Base-by-base conservation (phyloP, 1,140 invertebrate genomes). In the Saccostrea echinata region DNA sequence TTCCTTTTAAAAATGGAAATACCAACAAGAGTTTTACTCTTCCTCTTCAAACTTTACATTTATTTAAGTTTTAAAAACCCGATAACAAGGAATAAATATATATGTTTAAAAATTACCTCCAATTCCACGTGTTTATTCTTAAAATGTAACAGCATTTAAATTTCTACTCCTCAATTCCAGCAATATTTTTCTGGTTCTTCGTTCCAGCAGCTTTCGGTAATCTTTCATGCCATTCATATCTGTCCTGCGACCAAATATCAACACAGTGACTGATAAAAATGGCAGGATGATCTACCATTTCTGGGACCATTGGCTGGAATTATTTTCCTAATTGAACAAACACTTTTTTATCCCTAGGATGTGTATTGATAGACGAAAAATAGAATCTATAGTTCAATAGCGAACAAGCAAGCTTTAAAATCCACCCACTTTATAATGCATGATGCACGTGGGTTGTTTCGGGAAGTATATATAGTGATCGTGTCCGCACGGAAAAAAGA, bases 191-290 rank as follows among this genome's bases (percentile, higher is more conserved):
- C 35, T 43, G 35, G 35, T 61, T 24, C n/a, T 71, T 71, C 27
- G 24, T 71, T 1, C 16, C 9, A 2, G 68, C 68, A 13, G 68
- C 68, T 71, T 13, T 71, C 68, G 68, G 68, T 71, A 71, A 24
- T 71, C 68, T 71, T 30, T 71, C 30, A 71, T 71, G 68, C 68
- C 68, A 71, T 71, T 71, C 68, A 71, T 71, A 71, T 71, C 68
- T 71, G 68, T 30, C 68, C 68, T 71, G 68, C 68, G 68, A 71
- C 16, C 12, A 11, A 30, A 27, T 30, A 12, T 30, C 24, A 27
- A 71, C 68, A 71, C 68, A 71, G 68, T 71, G 68, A 71, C 68
- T 71, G 68, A 71, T 71, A 71, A 71, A 71, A 71, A 71, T 71
- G 68, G 68, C 68, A 71, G 27, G 68, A 71, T 16, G 68, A 71